Base-by-base conservation (phyloP, 2,888 invertebrate genomes). In the Eurois occulta region DNA sequence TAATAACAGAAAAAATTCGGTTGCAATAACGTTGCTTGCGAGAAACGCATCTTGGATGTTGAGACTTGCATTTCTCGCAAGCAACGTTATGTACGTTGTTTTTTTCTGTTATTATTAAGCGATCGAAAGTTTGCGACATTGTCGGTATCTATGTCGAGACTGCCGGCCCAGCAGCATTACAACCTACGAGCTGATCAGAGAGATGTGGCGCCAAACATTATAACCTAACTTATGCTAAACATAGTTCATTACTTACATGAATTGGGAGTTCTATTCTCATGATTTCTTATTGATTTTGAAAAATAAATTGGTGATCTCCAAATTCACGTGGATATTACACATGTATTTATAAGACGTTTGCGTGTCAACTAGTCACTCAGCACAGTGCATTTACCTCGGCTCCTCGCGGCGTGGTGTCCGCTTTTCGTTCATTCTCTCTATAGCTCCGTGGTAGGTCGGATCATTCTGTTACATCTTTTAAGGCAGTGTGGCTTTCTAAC, bases 401-500 rank as follows among this genome's bases (percentile, higher is more conserved):
- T 95, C 95, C 95, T 92, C 91, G 93, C 92, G 90, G 95, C 93
- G 94, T 93, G 94, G 88, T 91, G 93, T 89, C 91, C 90, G 91
- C 90, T 87, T 87, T 92, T 89, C 83, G 86, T 90, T 92, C 91
- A 90, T 90, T 91, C 91, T 94, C 92, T 92, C 90, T 93, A 92
- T 92, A 94, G 94, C 95, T 93, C 94, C 95, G 92, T 91, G 90
- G 93, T 92, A 90, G 91, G 91, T 90, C 92, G 92, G 91, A 92
- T 92, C 92, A 91, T 93, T 93, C 93, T 92, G 92, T 93, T 93
- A 94, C 93, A 88, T 88, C 88, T 91, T 93, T 93, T 92, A 93
- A 94, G 95, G 95, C 96, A 94, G 96, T 96, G 96, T 96, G 96
- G 95, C 94, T 92, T 94, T 94, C 90, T 95, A 94, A 94, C 91